Evolutionary conservation across 2,797 vertebrate genomes (phyloP), one percentile per base, ranked within the genome.

Genomic region (Sebastolobus alascanus): DNA sequence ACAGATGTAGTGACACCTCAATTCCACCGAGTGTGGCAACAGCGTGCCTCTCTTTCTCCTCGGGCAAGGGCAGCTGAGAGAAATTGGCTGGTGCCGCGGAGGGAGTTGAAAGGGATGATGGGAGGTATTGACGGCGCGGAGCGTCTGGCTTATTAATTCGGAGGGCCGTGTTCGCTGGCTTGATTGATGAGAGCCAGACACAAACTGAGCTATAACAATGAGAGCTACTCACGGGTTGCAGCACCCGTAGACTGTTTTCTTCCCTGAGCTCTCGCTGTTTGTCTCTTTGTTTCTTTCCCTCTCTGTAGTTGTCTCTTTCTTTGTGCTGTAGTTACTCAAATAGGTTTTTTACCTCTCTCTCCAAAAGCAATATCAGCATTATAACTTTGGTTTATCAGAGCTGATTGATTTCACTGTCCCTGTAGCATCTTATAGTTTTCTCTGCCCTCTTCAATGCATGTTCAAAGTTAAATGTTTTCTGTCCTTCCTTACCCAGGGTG

Each of bases 401-500:
- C 27, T 22, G 77, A 75, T 75, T 68, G 63, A 72, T 79, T 78
- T 70, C 10, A 13, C 69, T 66, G 10, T 43, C 13, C 16, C 9
- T 18, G 8, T 11, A 67, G 82, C 22, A 40, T 54, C 27, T 37
- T 22, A 6, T 5, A 12, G 1, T 61, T 65, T 73, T 75, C 16
- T 68, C 54, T 67, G 29, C 3, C 1, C 35, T 56, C 35, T 46
- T 29, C 11, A 20, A 5, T 33, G 25, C 8, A 29, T 59, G 58
- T 46, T 38, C 31, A 65, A 10, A 65, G 70, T 2, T 60, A 8
- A 2, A 3, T 13, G 18, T 55, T 68, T 50, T 56, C 33, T 14
- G 20, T 59, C 8, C 29, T 9, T 72, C 9, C 91, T 97, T 95
- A 99, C 99, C 99, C 9, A 99, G 95, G 0, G 98, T 96, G 91